Evolutionary conservation across 2,113 vertebrate species (phyloP).

Genomic region (Pavo muticus): DNA sequence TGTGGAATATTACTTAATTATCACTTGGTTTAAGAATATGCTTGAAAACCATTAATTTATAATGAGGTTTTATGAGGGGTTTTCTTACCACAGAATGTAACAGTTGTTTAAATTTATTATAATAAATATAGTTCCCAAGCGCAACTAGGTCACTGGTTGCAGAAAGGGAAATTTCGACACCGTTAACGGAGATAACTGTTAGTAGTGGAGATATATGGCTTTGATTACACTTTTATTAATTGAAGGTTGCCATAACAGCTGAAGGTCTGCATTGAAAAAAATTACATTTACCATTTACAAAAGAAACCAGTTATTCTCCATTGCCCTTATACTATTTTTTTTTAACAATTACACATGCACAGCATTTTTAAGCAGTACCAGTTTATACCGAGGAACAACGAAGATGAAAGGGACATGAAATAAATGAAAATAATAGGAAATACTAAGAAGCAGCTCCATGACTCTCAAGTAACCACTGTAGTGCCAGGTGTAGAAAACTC

Average conservation of each 20-base stretch:
- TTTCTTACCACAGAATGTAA: constrained; percentile 6
- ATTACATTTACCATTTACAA: background rate
- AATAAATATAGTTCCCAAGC: background rate
- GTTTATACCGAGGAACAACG: constrained; percentile 19
- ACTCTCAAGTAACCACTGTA: background rate
- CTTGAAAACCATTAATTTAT: background rate
- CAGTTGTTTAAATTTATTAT: background rate
- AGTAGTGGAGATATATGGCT: constrained; percentile 41
- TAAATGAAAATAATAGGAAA: constrained; percentile 17
- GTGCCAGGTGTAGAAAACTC: background rate
- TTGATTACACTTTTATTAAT: constrained; percentile 71
- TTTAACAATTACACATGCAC: constrained; percentile 16
- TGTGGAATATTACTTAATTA: constrained; percentile 1
- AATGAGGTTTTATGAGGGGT: background rate
- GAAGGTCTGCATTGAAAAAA: constrained; percentile 42
- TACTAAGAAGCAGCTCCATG: background rate
- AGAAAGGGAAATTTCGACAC: constrained; percentile 21
- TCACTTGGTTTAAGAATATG: background rate
- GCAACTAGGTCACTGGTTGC: background rate
- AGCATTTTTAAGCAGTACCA: background rate
- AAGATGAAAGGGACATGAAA: constrained; percentile 18
- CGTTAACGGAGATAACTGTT: constrained; percentile 29
- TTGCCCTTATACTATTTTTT: constrained; percentile 34
- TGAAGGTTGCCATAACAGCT: constrained; percentile 73
- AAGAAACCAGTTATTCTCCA: constrained; percentile 37